Evolutionary conservation across 1,140 invertebrate genomes (phyloP).

Genomic region (Drosophila ananassae): DNA sequence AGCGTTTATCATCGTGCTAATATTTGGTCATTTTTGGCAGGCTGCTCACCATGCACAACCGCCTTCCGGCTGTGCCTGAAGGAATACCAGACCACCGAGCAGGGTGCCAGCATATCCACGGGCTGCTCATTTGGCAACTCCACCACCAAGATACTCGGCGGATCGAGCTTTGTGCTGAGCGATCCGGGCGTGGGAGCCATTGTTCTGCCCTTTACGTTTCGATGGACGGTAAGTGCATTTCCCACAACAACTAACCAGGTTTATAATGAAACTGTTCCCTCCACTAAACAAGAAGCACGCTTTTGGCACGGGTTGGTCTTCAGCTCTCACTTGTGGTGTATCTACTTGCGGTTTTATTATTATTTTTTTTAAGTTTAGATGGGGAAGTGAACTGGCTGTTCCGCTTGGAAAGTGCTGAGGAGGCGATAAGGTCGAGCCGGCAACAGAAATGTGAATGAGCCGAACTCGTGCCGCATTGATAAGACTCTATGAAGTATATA

Average conservation of each 20-base stretch:
- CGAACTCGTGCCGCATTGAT: conserved; percentile 43
- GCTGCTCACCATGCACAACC: conserved; percentile 89
- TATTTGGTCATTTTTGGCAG: conserved; percentile 39
- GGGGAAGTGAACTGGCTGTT: conserved; percentile 34
- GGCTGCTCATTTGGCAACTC: conserved; percentile 95
- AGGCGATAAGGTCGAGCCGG: conserved; percentile 42
- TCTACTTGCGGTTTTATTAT: conserved; percentile 12
- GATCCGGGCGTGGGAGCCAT: conserved; percentile 91
- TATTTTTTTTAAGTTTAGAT: conserved; percentile 19
- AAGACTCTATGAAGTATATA: conserved; percentile 13
- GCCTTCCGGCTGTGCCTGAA: conserved; percentile 95
- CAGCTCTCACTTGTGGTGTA: conserved; percentile 12
- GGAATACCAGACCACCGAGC: conserved; percentile 93
- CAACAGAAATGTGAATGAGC: conserved; percentile 47
- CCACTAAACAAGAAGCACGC: conserved; percentile 45
- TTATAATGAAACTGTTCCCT: neutral
- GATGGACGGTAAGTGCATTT: conserved; percentile 92
- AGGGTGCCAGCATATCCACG: conserved; percentile 85
- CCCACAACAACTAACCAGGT: conserved; percentile 2
- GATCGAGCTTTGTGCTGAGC: conserved; percentile 93
- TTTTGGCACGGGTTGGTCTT: conserved; percentile 69
- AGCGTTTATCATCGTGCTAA: conserved; percentile 16
- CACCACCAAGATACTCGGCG: conserved; percentile 92
- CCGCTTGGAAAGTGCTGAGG: conserved; percentile 35
- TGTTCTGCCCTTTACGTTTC: conserved; percentile 93